Evolutionary conservation across 2,797 vertebrate genomes (phyloP).

Genomic region (Sebastes hopkinsi): DNA sequence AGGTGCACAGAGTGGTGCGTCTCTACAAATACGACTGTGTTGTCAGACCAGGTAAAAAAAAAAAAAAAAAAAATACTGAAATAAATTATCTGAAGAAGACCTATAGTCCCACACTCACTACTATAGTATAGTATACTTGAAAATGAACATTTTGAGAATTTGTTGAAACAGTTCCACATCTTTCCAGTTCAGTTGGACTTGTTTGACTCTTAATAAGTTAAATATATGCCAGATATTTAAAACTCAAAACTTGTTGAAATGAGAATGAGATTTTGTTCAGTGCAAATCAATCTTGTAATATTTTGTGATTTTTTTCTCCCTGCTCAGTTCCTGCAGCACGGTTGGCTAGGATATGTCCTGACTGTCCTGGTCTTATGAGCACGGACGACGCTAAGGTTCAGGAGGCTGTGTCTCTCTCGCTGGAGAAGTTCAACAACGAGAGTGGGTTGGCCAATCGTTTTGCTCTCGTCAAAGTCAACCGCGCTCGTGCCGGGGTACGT

Average conservation of each 20-base stretch:
- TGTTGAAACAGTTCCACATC: neutral
- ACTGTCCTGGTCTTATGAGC: constrained; percentile 35
- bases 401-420: constrained; percentile 39
- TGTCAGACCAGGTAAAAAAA: constrained; percentile 76
- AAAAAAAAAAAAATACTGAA: accelerated
- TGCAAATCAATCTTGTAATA: neutral
- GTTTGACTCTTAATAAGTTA: neutral
- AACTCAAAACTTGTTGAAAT: neutral
- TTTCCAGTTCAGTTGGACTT: neutral
- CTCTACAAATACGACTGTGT: constrained; percentile 80
- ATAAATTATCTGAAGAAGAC: neutral
- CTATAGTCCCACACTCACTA: neutral
- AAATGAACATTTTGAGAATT: neutral
- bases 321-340: constrained; percentile 59
- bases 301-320: neutral
- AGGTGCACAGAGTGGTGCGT: constrained; percentile 68
- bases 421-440: constrained; percentile 79
- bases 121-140: neutral
- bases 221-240: neutral
- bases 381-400: constrained; percentile 12
- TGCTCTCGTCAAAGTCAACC: constrained; percentile 59
- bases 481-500: constrained; percentile 57
- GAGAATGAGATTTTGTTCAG: neutral
- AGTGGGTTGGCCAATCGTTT: constrained; percentile 68
- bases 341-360: constrained; percentile 40